Evolutionary conservation across 1,140 invertebrate genomes (phyloP), one percentile per base, ranked within the genome.

Genomic region (Leptinotarsa defecta): DNA sequence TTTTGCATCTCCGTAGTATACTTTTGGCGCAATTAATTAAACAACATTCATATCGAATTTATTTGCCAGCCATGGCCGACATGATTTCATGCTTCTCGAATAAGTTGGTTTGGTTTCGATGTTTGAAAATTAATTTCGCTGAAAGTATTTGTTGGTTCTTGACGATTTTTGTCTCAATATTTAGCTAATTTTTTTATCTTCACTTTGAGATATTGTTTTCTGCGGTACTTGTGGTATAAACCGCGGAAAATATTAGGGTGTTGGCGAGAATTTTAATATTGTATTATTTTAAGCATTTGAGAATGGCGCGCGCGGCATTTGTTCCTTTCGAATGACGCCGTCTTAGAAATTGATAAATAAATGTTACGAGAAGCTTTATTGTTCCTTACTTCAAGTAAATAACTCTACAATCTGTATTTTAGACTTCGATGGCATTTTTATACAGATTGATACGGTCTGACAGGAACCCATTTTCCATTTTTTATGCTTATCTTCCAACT

Each of bases 261-360:
- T 82, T 77, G 80, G 64, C 80, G 68, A 48, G 67, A 74, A 79
- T 82, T 82, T 83, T 82, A 83, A 82, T 83, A 80, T 83, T 81
- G 75, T 82, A 82, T 81, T 81, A 83, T 83, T 83, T 83, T 79
- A 76, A 82, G 81, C 78, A 79, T 82, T 83, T 80, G 79, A 82
- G 81, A 77, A 81, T 82, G 82, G 82, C 82, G 82, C 82, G 79
- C 81, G 81, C 82, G 82, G 78, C 63, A 75, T 77, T 65, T 65
- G 22, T 24, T 22, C 11, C 64, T 24, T 65, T 65, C 61, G 64
- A 65, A 65, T 65, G 64, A 65, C 20, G 64, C 64, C 8, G 64
- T 65, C 2, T 57, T 4, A 13, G n/a, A 15, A 57, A 5, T 11
- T 43, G 8, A 11, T 43, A 11, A 43, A 43, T 43, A 43, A 43